Base-by-base conservation (phyloP, 2,797 vertebrate genomes). In the Nannoperca obscura region DNA sequence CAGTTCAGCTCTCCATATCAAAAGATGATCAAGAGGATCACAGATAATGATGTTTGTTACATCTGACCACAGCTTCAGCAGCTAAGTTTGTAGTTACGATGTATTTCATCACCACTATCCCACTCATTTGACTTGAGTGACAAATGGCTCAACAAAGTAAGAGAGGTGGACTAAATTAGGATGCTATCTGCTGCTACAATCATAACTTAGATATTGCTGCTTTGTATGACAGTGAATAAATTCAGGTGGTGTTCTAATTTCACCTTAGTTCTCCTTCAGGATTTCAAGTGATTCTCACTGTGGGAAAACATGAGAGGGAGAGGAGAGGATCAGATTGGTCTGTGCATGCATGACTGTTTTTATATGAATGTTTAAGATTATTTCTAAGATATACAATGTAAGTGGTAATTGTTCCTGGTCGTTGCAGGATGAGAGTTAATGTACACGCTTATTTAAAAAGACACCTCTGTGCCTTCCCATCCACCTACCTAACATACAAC, bases 1-100 rank as follows among this genome's bases (percentile, higher is more conserved):
- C 47, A 32, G 24, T 53, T 71, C 46, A 59, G 38, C 34, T 80
- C 22, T 52, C 30, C 17, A 30, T 55, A 80, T 85, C 60, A 62
- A 52, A 46, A 71, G 24, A 83, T 66, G 64, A 86, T 86, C 67
- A 82, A 81, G 70, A 68, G 47, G 38, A 69, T 81, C 53, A 7
- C 3, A 34, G 71, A 32, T 57, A 81, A 86, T 5, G 17, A 57
- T 53, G 59, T 78, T 84, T 79, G 78, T 30, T 49, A 30, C 46
- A 20, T 73, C 10, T 65, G 74, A 65, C 52, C 58, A 20, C n/a
- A 27, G 20, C 49, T 60, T 55, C 44, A 59, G 54, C 54, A 17
- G 72, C 46, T 9, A 36, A 70, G 61, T 76, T 66, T 73, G 59
- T 63, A 52, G 64, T 77, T 81, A 60, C 64, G 11, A 4, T 19